These are phyloP conservation scores for Thalassophryne amazonica DNA, from an alignment of 2,797 vertebrate species.

Conservation along the genomic window DNA sequence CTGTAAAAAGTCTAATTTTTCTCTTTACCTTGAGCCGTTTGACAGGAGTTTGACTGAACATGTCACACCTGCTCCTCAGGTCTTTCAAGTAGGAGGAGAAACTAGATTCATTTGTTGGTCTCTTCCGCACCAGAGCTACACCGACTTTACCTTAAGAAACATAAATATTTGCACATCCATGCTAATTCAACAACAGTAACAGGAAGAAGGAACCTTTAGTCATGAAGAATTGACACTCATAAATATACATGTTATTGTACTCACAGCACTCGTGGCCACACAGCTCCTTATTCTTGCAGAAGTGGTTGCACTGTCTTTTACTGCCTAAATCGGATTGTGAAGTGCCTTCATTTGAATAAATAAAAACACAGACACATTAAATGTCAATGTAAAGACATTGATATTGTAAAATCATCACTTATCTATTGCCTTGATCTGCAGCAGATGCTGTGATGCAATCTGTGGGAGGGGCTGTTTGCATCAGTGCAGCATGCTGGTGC, in stretches of 20 bases:
- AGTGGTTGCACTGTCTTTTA: slow-evolving; percentile 90
- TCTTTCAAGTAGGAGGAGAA: slow-evolving; percentile 88
- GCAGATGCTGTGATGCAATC: slow-evolving; percentile 15
- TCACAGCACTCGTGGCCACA: slow-evolving; percentile 97
- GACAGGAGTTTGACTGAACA: slow-evolving; percentile 82
- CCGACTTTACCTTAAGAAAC: slow-evolving; percentile 87
- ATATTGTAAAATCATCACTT: not conserved
- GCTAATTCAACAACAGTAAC: not conserved
- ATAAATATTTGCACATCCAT: not conserved
- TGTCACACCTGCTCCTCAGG: slow-evolving; percentile 84
- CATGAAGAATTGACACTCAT: not conserved
- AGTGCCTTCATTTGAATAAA: not conserved
- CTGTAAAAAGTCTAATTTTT: not conserved
- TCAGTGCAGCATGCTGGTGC: slow-evolving; percentile 2
- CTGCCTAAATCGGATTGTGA: slow-evolving; percentile 29
- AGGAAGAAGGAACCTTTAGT: not conserved
- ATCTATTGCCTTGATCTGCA: slow-evolving; percentile 32
- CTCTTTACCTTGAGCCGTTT: slow-evolving; percentile 87
- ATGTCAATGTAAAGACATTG: not conserved
- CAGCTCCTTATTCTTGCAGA: slow-evolving; percentile 91
- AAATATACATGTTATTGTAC: slow-evolving; percentile 45
- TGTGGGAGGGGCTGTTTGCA: slow-evolving; percentile 25
- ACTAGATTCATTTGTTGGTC: slow-evolving; percentile 65
- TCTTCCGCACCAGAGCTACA: slow-evolving; percentile 74
- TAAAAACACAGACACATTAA: not conserved